Evolutionary conservation across 2,797 vertebrate species (phyloP).

Genomic region (Halcyon badia): DNA sequence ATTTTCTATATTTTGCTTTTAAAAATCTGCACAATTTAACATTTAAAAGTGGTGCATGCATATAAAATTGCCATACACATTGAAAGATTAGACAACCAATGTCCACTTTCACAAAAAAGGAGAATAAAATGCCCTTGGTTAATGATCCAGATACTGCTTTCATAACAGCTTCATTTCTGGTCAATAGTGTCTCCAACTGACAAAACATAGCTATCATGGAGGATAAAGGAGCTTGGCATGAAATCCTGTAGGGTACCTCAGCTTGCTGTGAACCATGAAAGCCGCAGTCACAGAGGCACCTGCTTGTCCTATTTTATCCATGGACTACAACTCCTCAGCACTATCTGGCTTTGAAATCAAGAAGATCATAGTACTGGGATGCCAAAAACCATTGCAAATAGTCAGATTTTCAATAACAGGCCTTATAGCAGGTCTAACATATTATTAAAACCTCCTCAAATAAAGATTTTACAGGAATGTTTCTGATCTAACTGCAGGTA

Average conservation of each 20-base stretch:
- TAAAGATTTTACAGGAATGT: neutral
- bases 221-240: neutral
- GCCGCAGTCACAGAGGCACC: neutral
- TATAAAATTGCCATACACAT: rapidly evolving
- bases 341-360: neutral
- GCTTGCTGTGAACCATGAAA: neutral
- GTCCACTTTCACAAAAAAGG: neutral
- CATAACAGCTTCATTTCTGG: neutral
- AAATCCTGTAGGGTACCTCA: neutral
- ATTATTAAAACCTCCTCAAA: neutral
- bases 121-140: neutral
- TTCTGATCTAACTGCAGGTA: neutral
- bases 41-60: neutral
- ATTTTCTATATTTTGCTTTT: neutral
- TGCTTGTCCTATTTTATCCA: neutral
- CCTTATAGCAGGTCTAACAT: neutral
- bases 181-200: neutral
- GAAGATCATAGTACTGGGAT: too few species aligned
- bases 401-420: neutral
- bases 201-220: neutral
- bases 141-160: neutral
- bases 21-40: neutral
- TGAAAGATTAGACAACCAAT: neutral
- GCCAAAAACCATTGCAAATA: neutral
- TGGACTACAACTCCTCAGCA: neutral